Evolutionary conservation across 2,113 vertebrate genomes (phyloP).

Genomic region (Oreochromis aureus): DNA sequence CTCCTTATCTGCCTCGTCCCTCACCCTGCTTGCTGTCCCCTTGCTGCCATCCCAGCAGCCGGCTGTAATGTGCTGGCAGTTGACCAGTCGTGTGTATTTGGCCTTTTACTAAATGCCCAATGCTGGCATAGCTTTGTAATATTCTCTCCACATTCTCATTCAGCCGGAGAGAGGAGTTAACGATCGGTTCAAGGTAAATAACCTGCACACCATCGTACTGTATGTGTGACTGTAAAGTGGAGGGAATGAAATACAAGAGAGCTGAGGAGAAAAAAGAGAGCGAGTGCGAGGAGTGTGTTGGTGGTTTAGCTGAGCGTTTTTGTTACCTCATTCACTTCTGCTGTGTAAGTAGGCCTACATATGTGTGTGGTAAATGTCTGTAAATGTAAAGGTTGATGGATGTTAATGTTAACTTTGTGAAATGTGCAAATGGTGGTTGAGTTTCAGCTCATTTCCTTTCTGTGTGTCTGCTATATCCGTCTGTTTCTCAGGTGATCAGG

Average conservation of each 20-base stretch:
- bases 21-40: constrained; percentile 39
- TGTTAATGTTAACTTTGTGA: neutral
- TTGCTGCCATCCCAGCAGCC: constrained; percentile 28
- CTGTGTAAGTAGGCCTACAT: neutral
- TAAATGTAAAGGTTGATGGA: neutral
- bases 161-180: constrained; percentile 72
- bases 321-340: neutral
- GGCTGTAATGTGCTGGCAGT: constrained; percentile 23
- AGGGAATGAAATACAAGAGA: constrained; percentile 1
- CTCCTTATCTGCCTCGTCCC: neutral
- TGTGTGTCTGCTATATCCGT: neutral
- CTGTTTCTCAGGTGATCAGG: constrained; percentile 87
- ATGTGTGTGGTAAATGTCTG: neutral
- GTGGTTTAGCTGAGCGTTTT: constrained; percentile 11
- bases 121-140: constrained; percentile 51
- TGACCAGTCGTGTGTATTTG: constrained; percentile 30
- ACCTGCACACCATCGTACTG: constrained; percentile 7
- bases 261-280: neutral
- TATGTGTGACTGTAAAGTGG: constrained; percentile 31
- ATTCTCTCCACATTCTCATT: constrained; percentile 65
- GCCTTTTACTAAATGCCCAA: constrained; percentile 10
- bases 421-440: neutral
- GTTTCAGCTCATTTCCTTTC: neutral
- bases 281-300: constrained; percentile 14
- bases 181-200: constrained; percentile 73